Conservation (phyloP, 2,797 vertebrate genomes). For the Astyanax mexicanus region DNA sequence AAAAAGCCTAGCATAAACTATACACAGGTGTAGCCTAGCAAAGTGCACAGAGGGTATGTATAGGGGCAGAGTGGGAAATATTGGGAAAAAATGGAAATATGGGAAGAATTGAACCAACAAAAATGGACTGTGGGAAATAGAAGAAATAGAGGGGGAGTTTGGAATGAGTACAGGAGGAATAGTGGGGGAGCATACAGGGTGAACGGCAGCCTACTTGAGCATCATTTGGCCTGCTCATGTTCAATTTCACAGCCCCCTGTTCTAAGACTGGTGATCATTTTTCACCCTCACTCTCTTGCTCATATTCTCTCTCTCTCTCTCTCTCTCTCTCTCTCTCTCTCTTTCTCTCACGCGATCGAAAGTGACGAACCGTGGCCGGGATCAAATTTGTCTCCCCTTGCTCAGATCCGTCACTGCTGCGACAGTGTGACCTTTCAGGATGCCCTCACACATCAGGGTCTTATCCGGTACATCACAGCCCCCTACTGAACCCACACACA, state of each 20-base stretch:
- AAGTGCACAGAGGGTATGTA: background rate
- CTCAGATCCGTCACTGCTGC: slow-evolving; percentile 38
- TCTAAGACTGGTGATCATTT: slow-evolving; percentile 32
- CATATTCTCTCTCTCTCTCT: slow-evolving; percentile 20
- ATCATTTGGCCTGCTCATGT: slow-evolving; percentile 35
- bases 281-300: slow-evolving; percentile 26
- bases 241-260: slow-evolving; percentile 50
- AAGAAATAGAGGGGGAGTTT: background rate
- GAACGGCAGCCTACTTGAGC: background rate
- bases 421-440: slow-evolving; percentile 37
- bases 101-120: too few relatives aligned
- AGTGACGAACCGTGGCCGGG: slow-evolving; percentile 29
- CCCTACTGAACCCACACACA: background rate
- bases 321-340: slow-evolving; percentile 22
- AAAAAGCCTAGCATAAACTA: background rate
- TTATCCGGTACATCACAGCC: background rate
- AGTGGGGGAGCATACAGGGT: too few relatives aligned
- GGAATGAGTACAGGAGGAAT: background rate
- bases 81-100: too few relatives aligned
- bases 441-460: slow-evolving; percentile 41
- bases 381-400: slow-evolving; percentile 48
- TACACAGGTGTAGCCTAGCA: background rate
- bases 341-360: slow-evolving; percentile 26
- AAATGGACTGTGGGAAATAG: background rate
- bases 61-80: background rate